Evolutionary conservation across 2,888 invertebrate genomes (phyloP).

Genomic region (Teleiodes luculella): DNA sequence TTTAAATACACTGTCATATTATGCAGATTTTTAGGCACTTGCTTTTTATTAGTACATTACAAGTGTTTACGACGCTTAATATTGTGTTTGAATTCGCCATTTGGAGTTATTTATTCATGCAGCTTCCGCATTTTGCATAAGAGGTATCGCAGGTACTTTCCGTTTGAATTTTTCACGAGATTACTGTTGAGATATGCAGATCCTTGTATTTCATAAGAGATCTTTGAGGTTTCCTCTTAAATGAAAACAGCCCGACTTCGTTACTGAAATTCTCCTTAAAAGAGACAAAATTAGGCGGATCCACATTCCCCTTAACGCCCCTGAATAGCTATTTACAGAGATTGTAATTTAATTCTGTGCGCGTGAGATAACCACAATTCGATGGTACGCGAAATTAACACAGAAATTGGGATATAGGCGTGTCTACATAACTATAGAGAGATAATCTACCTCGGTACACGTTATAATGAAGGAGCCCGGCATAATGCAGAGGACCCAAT

Average conservation of each 20-base stretch:
- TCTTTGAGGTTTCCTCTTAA: neutral
- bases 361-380: conserved; percentile 52
- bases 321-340: conserved; percentile 43
- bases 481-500: conserved; percentile 66
- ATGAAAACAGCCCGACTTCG: neutral
- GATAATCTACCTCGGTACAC: conserved; percentile 39
- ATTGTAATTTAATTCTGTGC: conserved; percentile 41
- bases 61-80: conserved; percentile 17
- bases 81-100: conserved; percentile 11
- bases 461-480: conserved; percentile 49
- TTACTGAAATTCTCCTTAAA: conserved; percentile 5
- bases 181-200: neutral
- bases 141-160: neutral
- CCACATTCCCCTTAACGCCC: conserved; percentile 39
- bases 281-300: conserved; percentile 26
- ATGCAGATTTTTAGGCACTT: conserved; percentile 55
- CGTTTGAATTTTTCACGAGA: neutral
- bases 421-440: conserved; percentile 26
- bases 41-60: conserved; percentile 35
- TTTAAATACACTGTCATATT: conserved; percentile 60
- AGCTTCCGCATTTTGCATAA: conserved; percentile 8
- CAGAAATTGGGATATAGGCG: conserved; percentile 44
- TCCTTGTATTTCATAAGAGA: neutral
- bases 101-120: conserved; percentile 8
- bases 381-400: conserved; percentile 52